Evolutionary conservation across 2,113 vertebrate genomes (phyloP).

Genomic region (Notarius lentiginosus): DNA sequence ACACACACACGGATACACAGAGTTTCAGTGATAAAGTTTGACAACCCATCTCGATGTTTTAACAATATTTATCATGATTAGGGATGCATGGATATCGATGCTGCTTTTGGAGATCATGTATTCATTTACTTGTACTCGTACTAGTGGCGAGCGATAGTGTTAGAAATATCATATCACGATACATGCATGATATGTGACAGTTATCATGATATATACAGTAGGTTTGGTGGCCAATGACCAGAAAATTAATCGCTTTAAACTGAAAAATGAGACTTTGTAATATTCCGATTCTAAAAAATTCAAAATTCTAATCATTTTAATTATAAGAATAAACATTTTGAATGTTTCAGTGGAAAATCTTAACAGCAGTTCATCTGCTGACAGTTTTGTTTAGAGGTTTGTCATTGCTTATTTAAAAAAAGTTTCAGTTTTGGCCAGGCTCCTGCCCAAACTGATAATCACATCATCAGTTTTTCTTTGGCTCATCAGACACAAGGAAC

Average conservation of each 20-base stretch:
- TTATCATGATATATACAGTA: neutral
- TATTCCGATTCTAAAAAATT: neutral
- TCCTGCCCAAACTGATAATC: too few relatives aligned
- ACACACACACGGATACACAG: neutral
- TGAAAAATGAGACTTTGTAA: neutral
- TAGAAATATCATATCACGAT: neutral
- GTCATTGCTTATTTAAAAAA: neutral
- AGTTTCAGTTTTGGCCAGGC: too few relatives aligned
- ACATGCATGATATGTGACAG: neutral
- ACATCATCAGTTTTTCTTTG: too few relatives aligned
- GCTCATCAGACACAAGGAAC: too few relatives aligned
- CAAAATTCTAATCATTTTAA: neutral
- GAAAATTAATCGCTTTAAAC: neutral
- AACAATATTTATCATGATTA: neutral
- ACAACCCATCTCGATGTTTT: neutral
- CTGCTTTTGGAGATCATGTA: neutral
- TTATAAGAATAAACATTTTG: neutral
- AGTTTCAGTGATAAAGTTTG: neutral
- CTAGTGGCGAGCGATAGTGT: too few relatives aligned
- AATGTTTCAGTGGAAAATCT: neutral
- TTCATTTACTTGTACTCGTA: neutral
- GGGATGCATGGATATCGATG: neutral
- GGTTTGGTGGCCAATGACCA: neutral
- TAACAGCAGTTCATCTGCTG: neutral
- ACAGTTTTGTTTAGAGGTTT: neutral